Conservation (phyloP, 2,888 invertebrate species). For the Macroteleia sp. region DNA sequence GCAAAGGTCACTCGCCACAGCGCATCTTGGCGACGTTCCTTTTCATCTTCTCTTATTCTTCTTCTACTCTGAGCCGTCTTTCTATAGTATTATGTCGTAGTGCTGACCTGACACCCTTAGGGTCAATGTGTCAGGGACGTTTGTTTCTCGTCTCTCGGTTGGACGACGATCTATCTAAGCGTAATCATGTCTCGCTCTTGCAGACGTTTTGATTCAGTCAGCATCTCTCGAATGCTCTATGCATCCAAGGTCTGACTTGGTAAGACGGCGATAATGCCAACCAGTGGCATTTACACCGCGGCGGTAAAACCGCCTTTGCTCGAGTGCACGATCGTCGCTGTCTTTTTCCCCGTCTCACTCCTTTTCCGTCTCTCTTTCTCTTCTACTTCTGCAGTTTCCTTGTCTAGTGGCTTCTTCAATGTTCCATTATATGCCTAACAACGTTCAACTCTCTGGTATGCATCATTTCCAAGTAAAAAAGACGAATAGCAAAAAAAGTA, state of each 20-base stretch:
- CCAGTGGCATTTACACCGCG: constrained; percentile 82
- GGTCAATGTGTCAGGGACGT: constrained; percentile 77
- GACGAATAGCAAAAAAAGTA: constrained; percentile 37
- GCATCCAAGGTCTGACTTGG: constrained; percentile 79
- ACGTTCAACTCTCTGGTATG: constrained; percentile 68
- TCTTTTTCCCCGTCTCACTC: constrained; percentile 50
- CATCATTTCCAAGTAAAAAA: constrained; percentile 61
- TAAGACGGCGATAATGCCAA: constrained; percentile 80
- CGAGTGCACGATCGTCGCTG: constrained; percentile 64
- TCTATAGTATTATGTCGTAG: constrained; percentile 50
- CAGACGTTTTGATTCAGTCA: constrained; percentile 69
- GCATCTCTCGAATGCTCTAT: constrained; percentile 73
- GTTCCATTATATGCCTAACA: constrained; percentile 73
- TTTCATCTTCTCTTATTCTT: constrained; percentile 28
- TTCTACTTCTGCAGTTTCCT: constrained; percentile 44
- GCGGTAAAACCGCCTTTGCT: constrained; percentile 79
- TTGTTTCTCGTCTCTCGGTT: constrained; percentile 61
- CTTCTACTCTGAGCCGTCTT: constrained; percentile 10
- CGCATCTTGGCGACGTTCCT: constrained; percentile 31
- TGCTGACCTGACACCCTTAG: constrained; percentile 68
- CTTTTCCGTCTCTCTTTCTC: constrained; percentile 35
- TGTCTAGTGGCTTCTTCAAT: constrained; percentile 72
- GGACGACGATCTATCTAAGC: constrained; percentile 69
- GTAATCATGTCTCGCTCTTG: constrained; percentile 60
- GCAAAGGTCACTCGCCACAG: constrained; percentile 58